These are phyloP conservation scores for Epinephelus awoara DNA, from an alignment of 2,797 vertebrate species.

Conservation along the genomic window DNA sequence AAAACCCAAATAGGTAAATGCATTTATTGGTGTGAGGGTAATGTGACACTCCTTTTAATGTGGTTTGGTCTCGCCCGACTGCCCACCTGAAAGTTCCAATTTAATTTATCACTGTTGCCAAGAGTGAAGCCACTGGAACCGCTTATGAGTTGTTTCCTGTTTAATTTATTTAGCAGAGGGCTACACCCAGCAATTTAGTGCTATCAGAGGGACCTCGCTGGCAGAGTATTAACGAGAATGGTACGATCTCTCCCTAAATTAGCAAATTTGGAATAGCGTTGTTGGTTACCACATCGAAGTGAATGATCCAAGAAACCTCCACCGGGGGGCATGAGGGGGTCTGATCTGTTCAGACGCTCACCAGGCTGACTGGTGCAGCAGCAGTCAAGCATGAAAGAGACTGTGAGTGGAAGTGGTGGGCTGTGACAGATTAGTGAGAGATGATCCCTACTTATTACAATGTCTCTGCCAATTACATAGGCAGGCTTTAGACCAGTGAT, in stretches of 20 bases:
- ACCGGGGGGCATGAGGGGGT: conserved; percentile 44
- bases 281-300: conserved; percentile 31
- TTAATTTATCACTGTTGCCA: conserved; percentile 72
- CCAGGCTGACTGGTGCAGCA: conserved; percentile 42
- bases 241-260: conserved; percentile 50
- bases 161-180: conserved; percentile 74
- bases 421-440: conserved; percentile 80
- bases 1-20: conserved; percentile 69
- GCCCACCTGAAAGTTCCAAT: conserved; percentile 78
- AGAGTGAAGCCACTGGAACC: conserved; percentile 55
- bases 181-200: conserved; percentile 60
- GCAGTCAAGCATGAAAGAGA: conserved; percentile 70
- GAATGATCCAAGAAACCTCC: conserved; percentile 43
- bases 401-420: conserved; percentile 71
- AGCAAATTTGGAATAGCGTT: conserved; percentile 47
- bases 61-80: conserved; percentile 66
- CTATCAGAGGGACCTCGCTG: conserved; percentile 35
- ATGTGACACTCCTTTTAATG: conserved; percentile 74
- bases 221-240: conserved; percentile 36
- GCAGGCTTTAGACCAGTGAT: conserved; percentile 69
- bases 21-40: conserved; percentile 64
- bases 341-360: conserved; percentile 55
- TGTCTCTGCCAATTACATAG: conserved; percentile 79
- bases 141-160: conserved; percentile 61
- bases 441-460: conserved; percentile 82